Evolutionary conservation across 1,140 invertebrate genomes (phyloP).

Genomic region (Berghia stephanieae): DNA sequence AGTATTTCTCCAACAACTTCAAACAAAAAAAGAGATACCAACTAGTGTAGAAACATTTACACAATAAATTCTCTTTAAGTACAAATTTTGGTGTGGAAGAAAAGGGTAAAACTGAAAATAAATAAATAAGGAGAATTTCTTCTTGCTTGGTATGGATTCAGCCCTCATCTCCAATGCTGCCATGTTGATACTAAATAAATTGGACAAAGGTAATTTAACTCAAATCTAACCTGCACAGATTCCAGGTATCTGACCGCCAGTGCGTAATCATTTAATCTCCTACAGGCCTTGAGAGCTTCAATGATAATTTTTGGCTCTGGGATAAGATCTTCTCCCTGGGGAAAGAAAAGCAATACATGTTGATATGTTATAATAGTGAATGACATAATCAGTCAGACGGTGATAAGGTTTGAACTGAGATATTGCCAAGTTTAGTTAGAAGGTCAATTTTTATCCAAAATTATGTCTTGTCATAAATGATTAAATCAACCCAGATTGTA

Average conservation of each 20-base stretch:
- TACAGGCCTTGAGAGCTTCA: slow-evolving; percentile 91
- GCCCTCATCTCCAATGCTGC: background rate
- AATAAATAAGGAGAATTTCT: no score
- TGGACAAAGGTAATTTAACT: background rate
- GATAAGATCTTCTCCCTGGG: slow-evolving; percentile 88
- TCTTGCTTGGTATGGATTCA: background rate
- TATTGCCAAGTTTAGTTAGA: no score
- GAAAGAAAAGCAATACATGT: background rate
- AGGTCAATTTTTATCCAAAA: no score
- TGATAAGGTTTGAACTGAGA: no score
- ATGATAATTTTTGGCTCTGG: slow-evolving; percentile 94
- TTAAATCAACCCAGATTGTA: no score
- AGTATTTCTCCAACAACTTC: no score
- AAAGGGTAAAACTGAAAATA: background rate
- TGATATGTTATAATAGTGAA: no score
- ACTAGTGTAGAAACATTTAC: no score
- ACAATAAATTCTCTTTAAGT: no score
- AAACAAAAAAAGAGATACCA: no score
- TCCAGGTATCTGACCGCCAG: slow-evolving; percentile 93
- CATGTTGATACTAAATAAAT: background rate
- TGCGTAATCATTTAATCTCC: slow-evolving; percentile 92
- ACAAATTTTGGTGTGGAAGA: background rate
- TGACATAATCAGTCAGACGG: no score
- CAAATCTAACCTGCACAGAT: slow-evolving; percentile 75
- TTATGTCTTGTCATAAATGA: no score